These are phyloP conservation scores for Diplolepis rosae DNA, from an alignment of 2,888 invertebrate species.

Conservation along the genomic window DNA sequence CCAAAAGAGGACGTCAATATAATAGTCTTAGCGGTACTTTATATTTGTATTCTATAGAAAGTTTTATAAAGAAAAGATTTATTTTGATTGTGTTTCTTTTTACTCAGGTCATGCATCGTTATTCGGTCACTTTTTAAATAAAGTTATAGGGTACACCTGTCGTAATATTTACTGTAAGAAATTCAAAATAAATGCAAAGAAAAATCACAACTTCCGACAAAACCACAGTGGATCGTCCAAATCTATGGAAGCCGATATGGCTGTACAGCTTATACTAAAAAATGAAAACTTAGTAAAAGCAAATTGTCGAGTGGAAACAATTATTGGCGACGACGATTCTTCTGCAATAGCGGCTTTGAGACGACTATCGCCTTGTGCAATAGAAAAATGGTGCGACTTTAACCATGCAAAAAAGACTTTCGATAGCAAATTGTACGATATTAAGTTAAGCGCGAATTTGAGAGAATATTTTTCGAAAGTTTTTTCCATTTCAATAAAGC, in stretches of 20 bases:
- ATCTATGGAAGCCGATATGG: slow-evolving; percentile 30
- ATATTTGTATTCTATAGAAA: no score
- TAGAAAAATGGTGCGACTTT: slow-evolving; percentile 46
- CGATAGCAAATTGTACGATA: neutral
- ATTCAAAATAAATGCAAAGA: slow-evolving; percentile 1
- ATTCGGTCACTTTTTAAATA: slow-evolving; percentile 28
- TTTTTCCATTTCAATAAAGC: no score
- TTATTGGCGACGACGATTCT: slow-evolving; percentile 19
- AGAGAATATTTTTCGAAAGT: slow-evolving; percentile 7
- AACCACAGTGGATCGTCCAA: slow-evolving; percentile 28
- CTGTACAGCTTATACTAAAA: neutral
- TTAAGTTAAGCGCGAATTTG: neutral
- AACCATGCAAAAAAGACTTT: no score
- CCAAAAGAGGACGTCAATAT: slow-evolving; percentile 18
- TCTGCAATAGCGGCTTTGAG: slow-evolving; percentile 5
- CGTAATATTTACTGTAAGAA: slow-evolving; percentile 21
- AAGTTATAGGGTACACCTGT: slow-evolving; percentile 33
- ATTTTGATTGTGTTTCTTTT: no score
- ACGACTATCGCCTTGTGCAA: slow-evolving; percentile 31
- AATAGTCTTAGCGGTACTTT: slow-evolving; percentile 15
- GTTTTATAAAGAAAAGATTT: no score
- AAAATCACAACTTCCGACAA: slow-evolving; percentile 29
- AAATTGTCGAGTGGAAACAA: neutral
- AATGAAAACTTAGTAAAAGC: neutral
- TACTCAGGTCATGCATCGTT: no score